phyloP scores from a whole-genome alignment of 2,797 vertebrate genomes.

The Pygocentrus nattereri region DNA sequence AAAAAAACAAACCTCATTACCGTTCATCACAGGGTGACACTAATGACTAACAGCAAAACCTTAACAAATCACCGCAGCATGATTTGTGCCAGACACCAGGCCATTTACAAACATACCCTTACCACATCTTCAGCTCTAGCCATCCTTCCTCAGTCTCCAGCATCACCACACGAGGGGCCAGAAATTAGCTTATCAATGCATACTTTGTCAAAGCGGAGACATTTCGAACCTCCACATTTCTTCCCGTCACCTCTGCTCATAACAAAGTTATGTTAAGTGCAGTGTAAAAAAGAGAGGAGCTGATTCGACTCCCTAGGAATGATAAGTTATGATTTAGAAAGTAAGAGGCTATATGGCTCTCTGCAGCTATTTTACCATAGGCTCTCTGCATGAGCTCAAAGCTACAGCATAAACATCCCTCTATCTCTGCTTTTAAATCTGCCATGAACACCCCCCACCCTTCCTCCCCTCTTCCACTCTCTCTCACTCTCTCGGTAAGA shows the following conservation, averaged over 20 bases:
- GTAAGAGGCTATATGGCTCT: not conserved
- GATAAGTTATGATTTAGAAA: slow-evolving; percentile 30
- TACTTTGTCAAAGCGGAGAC: slow-evolving; percentile 13
- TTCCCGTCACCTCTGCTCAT: slow-evolving; percentile 21
- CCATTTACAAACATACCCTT: not conserved
- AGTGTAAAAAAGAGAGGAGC: slow-evolving; percentile 9
- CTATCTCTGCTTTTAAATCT: slow-evolving; percentile 35
- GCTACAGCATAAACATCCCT: slow-evolving; percentile 4
- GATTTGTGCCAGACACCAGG: slow-evolving; percentile 3
- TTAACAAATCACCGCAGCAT: slow-evolving; percentile 10
- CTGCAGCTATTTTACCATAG: not conserved
- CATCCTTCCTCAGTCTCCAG: not conserved
- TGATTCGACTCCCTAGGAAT: slow-evolving; percentile 6
- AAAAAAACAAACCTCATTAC: slow-evolving; percentile 2
- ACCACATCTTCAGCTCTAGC: not conserved
- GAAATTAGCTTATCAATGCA: slow-evolving; percentile 6
- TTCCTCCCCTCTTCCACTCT: not conserved
- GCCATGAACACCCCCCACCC: not conserved
- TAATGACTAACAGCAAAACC: slow-evolving; percentile 20
- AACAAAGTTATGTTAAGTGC: slow-evolving; percentile 32
- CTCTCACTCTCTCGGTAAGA: not conserved
- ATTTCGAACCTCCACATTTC: slow-evolving; percentile 13
- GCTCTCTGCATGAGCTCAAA: slow-evolving; percentile 11
- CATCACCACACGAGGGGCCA: not conserved
- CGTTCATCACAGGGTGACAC: slow-evolving; percentile 1